These are phyloP conservation scores for Drosophila nr. fundita DNA, from an alignment of 2,888 invertebrate species.

Conservation along the genomic window DNA sequence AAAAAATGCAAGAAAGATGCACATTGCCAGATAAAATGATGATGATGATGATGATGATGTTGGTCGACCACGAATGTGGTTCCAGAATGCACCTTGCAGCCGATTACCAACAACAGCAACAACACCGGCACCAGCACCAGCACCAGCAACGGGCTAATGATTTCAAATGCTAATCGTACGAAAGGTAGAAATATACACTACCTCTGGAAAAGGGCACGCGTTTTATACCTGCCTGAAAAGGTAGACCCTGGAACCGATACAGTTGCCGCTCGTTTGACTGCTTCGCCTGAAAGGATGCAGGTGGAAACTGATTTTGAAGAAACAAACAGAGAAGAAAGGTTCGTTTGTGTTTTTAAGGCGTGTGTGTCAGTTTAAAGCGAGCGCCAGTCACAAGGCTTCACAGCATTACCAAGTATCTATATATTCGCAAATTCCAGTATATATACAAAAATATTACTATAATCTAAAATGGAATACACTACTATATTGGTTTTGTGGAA, in stretches of 20 bases:
- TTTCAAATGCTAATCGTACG: conserved; percentile 83
- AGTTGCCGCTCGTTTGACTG: conserved; percentile 50
- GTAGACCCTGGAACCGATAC: conserved; percentile 50
- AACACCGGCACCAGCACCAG: neutral
- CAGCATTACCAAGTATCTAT: neutral
- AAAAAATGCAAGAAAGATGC: conserved; percentile 66
- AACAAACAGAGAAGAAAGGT: conserved; percentile 44
- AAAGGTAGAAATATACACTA: conserved; percentile 26
- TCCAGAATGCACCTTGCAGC: conserved; percentile 83
- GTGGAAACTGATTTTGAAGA: conserved; percentile 81
- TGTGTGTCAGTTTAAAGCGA: conserved; percentile 21
- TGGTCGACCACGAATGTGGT: conserved; percentile 75
- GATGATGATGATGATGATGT: conserved; percentile 61
- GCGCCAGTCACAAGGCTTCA: conserved; percentile 16
- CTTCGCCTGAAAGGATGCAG: conserved; percentile 80
- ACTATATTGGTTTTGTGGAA: neutral
- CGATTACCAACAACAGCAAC: conserved; percentile 35
- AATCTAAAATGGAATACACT: neutral
- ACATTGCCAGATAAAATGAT: conserved; percentile 74
- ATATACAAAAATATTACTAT: neutral
- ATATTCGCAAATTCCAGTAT: neutral
- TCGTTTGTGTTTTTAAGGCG: conserved; percentile 39
- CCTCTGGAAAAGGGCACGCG: conserved; percentile 58
- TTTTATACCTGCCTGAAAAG: conserved; percentile 69
- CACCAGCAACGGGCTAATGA: conserved; percentile 65